phyloP scores from a whole-genome alignment of 2,113 vertebrate genomes.

The Bujurquina vittata region DNA sequence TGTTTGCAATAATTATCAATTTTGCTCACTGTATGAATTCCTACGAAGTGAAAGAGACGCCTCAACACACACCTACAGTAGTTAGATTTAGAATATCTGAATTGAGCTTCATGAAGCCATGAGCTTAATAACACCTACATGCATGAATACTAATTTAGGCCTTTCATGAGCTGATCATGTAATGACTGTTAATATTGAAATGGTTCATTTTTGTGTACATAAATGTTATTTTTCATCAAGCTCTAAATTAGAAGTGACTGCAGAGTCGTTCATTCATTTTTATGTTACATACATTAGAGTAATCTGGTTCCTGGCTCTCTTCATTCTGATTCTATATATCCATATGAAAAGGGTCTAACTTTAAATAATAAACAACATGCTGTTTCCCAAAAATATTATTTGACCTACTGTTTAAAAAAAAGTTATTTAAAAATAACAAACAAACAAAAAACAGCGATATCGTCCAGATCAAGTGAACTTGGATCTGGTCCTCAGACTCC shows the following conservation, averaged over 20 bases:
- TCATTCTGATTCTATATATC: background rate
- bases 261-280: background rate
- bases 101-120: conserved; percentile 22
- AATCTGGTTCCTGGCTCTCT: background rate
- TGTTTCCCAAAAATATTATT: too few species aligned
- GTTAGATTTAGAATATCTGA: conserved; percentile 31
- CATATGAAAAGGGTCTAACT: background rate
- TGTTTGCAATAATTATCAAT: conserved; percentile 40
- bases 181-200: background rate
- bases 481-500: background rate
- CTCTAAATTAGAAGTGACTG: background rate
- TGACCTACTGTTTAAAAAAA: too few species aligned
- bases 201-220: background rate
- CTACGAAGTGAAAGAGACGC: background rate
- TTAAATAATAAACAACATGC: background rate
- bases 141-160: conserved; percentile 31
- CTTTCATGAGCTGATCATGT: conserved; percentile 15
- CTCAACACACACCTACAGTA: conserved; percentile 10
- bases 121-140: conserved; percentile 38
- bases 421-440: too few species aligned
- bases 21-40: background rate
- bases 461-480: background rate
- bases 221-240: background rate
- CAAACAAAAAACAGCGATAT: too few species aligned
- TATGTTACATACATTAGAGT: background rate